Base-by-base conservation (phyloP, 1,140 invertebrate species). In the Bombus soroeensis region DNA sequence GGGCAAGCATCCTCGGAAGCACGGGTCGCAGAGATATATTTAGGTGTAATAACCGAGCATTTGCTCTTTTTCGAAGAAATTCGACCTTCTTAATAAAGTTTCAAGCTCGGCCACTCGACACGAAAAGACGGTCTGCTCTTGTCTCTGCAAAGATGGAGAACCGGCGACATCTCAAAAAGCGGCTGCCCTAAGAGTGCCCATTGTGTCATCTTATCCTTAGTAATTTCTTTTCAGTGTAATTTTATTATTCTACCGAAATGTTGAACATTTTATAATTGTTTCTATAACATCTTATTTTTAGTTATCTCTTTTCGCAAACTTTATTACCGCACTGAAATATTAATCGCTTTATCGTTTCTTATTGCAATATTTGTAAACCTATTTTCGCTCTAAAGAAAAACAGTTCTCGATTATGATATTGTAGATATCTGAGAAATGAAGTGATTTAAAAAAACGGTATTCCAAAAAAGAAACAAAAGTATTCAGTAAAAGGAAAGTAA, bases 21-120 rank as follows among this genome's bases (percentile, higher is more conserved):
- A 41, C 57, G 1, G 73, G 83, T 85, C 70, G 53, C 68, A 82
- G 81, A 87, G 85, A 90, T 87, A 89, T 87, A 87, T 88, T 90
- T 87, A 92, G 74, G 79, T 85, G 91, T 85, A 91, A 92, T 92
- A 92, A 90, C 89, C 87, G 85, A 87, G 89, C 87, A 92, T 90
- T 87, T 87, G 82, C 41, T 83, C 86, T 39, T 85, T 70, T 68
- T 62, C 53, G 37, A 79, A 70, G 80, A 83, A 80, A 81, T 76
- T 70, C 64, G 78, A 53, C 82, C 66, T 83, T 84, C 75, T 78
- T 81, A 73, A 81, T 81, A 81, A 81, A 73, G 68, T 81, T 81
- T 57, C 66, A 28, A 73, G 53, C 13, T 32, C 2, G 47, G 34
- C 80, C 73, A 79, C 71, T 62, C 78, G 43, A 64, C 41, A 15